Conservation (phyloP, 1,140 invertebrate species). For the Heliconius hermathena region DNA sequence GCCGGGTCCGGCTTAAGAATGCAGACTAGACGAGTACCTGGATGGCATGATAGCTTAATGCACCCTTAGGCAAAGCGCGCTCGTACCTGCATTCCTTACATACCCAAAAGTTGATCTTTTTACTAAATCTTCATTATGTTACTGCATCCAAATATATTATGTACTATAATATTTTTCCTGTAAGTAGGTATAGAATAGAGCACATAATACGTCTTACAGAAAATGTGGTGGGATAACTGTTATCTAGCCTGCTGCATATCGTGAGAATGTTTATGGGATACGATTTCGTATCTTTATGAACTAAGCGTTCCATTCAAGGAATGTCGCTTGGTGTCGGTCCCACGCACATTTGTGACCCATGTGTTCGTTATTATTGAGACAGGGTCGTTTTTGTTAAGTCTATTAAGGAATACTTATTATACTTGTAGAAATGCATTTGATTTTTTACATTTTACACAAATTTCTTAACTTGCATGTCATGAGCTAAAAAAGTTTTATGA, state of each 20-base stretch:
- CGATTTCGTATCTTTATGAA: constrained; percentile 54
- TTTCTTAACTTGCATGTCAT: neutral
- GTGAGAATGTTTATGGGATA: constrained; percentile 43
- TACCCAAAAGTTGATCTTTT: constrained; percentile 59
- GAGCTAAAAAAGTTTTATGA: neutral
- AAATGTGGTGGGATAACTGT: constrained; percentile 15
- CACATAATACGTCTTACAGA: neutral
- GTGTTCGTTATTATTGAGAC: constrained; percentile 44
- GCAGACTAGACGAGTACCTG: constrained; percentile 63
- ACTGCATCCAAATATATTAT: constrained; percentile 27
- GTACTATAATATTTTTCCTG: neutral
- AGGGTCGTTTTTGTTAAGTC: constrained; percentile 6
- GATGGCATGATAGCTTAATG: constrained; percentile 73
- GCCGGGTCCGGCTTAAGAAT: constrained; percentile 69
- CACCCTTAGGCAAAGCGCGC: constrained; percentile 45
- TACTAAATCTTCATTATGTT: constrained; percentile 38
- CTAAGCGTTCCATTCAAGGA: constrained; percentile 66
- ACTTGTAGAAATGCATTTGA: neutral
- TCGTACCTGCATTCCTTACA: constrained; percentile 57
- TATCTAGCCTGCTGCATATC: constrained; percentile 35
- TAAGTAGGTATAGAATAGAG: neutral
- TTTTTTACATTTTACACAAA: neutral
- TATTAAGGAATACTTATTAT: neutral
- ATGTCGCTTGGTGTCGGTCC: constrained; percentile 51
- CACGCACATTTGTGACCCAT: constrained; percentile 74